A percentile compares a stretch with the other conserved stretches of the same genome.
Conservation (phyloP, 2,888 invertebrate species). For the Pachycephus smyrnensis region DNA sequence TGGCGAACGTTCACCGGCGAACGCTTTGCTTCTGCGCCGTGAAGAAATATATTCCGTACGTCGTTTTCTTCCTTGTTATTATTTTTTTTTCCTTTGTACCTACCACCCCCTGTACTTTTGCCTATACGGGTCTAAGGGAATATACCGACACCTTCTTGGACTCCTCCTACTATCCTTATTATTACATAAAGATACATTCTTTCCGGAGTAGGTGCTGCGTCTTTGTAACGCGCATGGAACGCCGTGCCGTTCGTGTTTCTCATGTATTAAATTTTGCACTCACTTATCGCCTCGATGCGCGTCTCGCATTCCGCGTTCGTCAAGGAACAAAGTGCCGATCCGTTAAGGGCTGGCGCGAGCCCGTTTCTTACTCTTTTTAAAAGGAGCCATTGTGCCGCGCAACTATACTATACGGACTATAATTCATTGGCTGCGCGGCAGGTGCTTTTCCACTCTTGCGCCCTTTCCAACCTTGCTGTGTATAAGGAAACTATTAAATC, state of each 20-base stretch:
- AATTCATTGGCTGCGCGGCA: slow-evolving; percentile 49
- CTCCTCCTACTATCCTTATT: background rate
- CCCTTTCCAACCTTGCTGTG: slow-evolving; percentile 29
- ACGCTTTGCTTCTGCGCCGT: background rate
- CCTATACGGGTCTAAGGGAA: background rate
- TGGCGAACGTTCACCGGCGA: slow-evolving; percentile 1
- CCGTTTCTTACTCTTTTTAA: background rate
- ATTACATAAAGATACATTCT: background rate
- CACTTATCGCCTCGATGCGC: background rate
- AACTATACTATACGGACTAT: background rate
- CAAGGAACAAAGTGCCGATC: background rate
- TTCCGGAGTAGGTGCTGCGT: background rate
- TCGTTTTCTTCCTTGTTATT: too few species aligned
- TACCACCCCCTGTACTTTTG: background rate
- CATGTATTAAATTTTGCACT: background rate
- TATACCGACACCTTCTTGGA: background rate
- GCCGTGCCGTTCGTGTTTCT: background rate
- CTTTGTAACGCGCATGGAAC: background rate
- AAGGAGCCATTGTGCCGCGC: slow-evolving; percentile 6
- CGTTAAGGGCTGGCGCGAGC: background rate
- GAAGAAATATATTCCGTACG: background rate
- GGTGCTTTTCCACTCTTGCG: slow-evolving; percentile 45
- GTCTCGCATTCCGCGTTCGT: background rate
- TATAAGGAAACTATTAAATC: slow-evolving; percentile 58
- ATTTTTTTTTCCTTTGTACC: background rate